Conservation (phyloP, 2,888 invertebrate species). For the Dasypolia templi region DNA sequence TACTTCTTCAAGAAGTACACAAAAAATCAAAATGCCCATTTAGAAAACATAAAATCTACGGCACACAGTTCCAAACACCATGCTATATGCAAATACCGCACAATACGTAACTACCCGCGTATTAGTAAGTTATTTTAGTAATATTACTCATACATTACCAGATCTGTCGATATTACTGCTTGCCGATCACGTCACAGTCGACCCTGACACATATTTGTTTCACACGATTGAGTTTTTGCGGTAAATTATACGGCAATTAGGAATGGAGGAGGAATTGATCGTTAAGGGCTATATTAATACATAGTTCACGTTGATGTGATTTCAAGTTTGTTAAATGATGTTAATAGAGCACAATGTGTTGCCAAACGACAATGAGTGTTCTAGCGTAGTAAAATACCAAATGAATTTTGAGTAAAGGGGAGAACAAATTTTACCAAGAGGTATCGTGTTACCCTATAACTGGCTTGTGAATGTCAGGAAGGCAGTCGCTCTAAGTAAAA, state of each 20-base stretch:
- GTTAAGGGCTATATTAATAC: conserved; percentile 12
- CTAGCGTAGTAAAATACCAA: neutral
- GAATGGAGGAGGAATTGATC: neutral
- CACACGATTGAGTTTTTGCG: conserved; percentile 51
- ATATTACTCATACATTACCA: conserved; percentile 63
- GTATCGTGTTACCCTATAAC: neutral
- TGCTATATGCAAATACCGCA: no score
- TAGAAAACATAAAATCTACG: conserved; percentile 1
- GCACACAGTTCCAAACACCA: neutral
- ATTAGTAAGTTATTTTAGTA: conserved; percentile 65
- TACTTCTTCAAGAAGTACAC: no score
- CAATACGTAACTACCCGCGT: conserved; percentile 38
- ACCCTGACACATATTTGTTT: conserved; percentile 62
- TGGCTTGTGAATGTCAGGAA: neutral
- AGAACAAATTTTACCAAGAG: no score
- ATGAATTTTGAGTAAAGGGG: neutral
- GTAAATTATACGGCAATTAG: conserved; percentile 24
- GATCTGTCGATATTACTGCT: conserved; percentile 63
- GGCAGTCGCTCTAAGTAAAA: neutral
- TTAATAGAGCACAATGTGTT: neutral
- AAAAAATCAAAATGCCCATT: neutral
- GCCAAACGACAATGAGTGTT: neutral
- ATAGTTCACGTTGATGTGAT: conserved; percentile 3
- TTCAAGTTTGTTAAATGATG: neutral
- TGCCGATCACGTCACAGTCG: conserved; percentile 48